Percentiles rank a stretch among this genome's conserved stretches.
Evolutionary conservation across 2,797 vertebrate genomes (phyloP).

Genomic region (Enteromius fasciolatus): DNA sequence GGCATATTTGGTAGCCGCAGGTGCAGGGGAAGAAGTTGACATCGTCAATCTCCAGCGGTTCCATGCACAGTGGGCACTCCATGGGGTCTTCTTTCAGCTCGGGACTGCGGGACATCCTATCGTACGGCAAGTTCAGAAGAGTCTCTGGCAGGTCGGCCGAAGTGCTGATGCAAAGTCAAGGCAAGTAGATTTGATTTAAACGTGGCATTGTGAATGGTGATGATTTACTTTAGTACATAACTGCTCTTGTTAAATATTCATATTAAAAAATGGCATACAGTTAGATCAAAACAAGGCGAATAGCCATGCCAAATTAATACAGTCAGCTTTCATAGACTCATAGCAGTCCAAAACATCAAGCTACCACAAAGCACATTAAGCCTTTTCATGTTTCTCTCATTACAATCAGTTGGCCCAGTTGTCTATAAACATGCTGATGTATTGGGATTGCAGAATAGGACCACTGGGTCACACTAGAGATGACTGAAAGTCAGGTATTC

Average conservation of each 20-base stretch:
- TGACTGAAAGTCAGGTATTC: background rate
- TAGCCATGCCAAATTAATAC: background rate
- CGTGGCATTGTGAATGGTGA: background rate
- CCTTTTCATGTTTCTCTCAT: slow-evolving; percentile 12
- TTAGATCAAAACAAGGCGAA: background rate
- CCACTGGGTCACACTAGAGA: slow-evolving; percentile 19
- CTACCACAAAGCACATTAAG: slow-evolving; percentile 16
- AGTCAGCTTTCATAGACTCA: background rate
- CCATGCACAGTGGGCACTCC: slow-evolving; percentile 99
- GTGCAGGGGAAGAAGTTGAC: slow-evolving; percentile 99
- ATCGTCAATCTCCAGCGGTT: slow-evolving; percentile 98
- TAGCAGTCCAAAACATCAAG: background rate
- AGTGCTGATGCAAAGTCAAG: slow-evolving; percentile 8
- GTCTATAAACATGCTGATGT: slow-evolving; percentile 31
- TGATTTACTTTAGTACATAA: background rate
- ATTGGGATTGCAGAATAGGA: slow-evolving; percentile 14
- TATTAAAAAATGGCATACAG: background rate
- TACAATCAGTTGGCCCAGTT: slow-evolving; percentile 6
- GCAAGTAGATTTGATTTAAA: background rate
- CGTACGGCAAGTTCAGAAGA: slow-evolving; percentile 52
- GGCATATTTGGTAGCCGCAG: slow-evolving; percentile 99
- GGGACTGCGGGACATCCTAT: slow-evolving; percentile 98
- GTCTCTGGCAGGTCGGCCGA: slow-evolving; percentile 25
- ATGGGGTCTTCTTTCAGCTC: slow-evolving; percentile 97
- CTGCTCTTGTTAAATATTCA: background rate